These are phyloP conservation scores for Mus spicilegus DNA, from an alignment of 2,113 vertebrate genomes.

Conservation along the genomic window DNA sequence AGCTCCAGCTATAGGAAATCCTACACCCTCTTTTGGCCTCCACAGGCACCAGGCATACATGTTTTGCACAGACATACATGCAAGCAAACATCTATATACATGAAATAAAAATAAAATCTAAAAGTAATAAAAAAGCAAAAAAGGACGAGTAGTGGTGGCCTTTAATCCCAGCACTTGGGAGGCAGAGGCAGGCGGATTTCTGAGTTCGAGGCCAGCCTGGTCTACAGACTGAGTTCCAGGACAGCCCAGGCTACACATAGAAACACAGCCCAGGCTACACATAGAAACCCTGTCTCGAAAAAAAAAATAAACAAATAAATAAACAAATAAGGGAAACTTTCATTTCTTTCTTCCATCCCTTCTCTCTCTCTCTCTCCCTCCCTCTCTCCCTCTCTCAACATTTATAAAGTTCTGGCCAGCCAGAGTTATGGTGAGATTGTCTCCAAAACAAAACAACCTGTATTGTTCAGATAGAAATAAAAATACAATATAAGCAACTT, in stretches of 20 bases:
- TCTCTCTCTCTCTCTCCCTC: no score
- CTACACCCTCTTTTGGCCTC: background rate
- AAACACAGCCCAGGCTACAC: no score
- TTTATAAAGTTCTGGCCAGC: background rate
- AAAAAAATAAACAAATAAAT: no score
- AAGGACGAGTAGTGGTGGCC: background rate
- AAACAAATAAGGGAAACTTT: background rate
- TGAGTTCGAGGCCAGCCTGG: no score
- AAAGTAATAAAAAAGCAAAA: background rate
- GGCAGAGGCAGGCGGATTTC: no score
- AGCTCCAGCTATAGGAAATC: background rate
- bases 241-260: no score
- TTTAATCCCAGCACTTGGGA: no score
- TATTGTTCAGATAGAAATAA: constrained; percentile 79
- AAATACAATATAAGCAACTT: constrained; percentile 80
- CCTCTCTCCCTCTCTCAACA: background rate
- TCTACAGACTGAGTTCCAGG: no score
- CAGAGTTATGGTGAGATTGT: background rate
- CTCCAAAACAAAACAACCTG: constrained; percentile 63
- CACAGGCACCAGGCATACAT: background rate
- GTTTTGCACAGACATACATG: background rate
- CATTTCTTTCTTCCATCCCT: no score
- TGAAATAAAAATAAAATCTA: background rate
- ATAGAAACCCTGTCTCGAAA: no score
- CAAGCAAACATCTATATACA: background rate